phyloP scores from a whole-genome alignment of 2,888 invertebrate species.

The Eilema depressum region DNA sequence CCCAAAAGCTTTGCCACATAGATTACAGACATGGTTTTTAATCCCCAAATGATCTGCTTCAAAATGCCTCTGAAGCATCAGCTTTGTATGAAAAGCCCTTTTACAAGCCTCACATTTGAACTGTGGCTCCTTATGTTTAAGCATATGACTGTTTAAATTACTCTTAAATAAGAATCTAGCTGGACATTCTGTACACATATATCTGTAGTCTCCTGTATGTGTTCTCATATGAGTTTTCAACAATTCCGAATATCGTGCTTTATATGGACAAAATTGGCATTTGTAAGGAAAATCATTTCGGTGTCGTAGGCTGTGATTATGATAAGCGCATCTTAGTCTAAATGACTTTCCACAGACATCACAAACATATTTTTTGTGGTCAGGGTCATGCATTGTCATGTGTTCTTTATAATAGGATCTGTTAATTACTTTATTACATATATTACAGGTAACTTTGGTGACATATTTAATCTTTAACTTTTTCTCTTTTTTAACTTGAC shows the following conservation, averaged over 20 bases:
- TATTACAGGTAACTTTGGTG: conserved; percentile 62
- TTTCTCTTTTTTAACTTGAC: conserved; percentile 42
- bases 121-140: conserved; percentile 68
- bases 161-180: conserved; percentile 70
- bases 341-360: conserved; percentile 73
- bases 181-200: conserved; percentile 73
- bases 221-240: conserved; percentile 69
- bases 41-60: conserved; percentile 72
- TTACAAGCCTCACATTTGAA: conserved; percentile 70
- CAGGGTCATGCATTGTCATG: conserved; percentile 69
- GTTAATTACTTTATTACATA: conserved; percentile 65
- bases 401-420: conserved; percentile 69
- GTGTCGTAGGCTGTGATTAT: conserved; percentile 67
- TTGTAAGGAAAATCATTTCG: conserved; percentile 69
- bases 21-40: conserved; percentile 70
- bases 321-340: conserved; percentile 66
- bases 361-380: conserved; percentile 69
- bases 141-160: conserved; percentile 70
- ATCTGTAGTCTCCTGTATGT: conserved; percentile 68
- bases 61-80: conserved; percentile 63
- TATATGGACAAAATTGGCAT: conserved; percentile 69
- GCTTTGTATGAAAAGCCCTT: conserved; percentile 66
- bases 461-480: conserved; percentile 51
- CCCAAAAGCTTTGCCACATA: conserved; percentile 74
- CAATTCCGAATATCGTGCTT: conserved; percentile 63